Evolutionary conservation across 2,888 invertebrate genomes (phyloP).

Genomic region (Calliopum simillimum): DNA sequence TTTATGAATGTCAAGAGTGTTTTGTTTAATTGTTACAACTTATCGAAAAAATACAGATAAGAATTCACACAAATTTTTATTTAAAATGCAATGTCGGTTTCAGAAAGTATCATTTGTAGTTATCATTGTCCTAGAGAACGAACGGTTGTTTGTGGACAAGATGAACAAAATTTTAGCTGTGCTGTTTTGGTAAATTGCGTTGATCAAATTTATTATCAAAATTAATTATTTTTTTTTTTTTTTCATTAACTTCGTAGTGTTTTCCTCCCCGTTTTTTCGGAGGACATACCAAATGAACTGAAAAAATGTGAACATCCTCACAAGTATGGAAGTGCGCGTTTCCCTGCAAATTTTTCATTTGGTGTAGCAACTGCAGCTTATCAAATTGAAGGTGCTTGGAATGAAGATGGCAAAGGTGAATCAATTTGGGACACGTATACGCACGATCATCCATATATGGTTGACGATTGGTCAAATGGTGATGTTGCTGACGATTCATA

Average conservation of each 20-base stretch:
- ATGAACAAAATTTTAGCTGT: neutral
- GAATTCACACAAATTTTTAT: too few species aligned
- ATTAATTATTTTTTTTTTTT: neutral
- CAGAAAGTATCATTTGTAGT: too few species aligned
- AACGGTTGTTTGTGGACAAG: neutral
- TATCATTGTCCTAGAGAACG: neutral
- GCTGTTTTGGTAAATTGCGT: neutral
- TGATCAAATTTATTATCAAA: too few species aligned
- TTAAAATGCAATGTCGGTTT: too few species aligned
- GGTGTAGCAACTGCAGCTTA: conserved; percentile 58
- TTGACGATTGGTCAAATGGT: conserved; percentile 69
- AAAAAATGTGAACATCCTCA: conserved; percentile 39
- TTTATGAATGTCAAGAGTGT: too few species aligned
- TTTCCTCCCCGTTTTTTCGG: neutral
- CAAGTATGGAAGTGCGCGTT: conserved; percentile 44
- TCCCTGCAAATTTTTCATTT: conserved; percentile 54
- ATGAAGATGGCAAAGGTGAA: conserved; percentile 67
- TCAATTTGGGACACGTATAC: conserved; percentile 69
- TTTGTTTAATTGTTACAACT: too few species aligned
- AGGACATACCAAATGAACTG: neutral
- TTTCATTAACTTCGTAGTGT: neutral
- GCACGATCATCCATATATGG: conserved; percentile 59
- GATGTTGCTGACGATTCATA: conserved; percentile 74
- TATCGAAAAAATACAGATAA: too few species aligned
- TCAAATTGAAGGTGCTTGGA: conserved; percentile 59